Evolutionary conservation across 2,113 vertebrate species (phyloP), one percentile per base, ranked within the genome.

Genomic region (Thermophis baileyi): DNA sequence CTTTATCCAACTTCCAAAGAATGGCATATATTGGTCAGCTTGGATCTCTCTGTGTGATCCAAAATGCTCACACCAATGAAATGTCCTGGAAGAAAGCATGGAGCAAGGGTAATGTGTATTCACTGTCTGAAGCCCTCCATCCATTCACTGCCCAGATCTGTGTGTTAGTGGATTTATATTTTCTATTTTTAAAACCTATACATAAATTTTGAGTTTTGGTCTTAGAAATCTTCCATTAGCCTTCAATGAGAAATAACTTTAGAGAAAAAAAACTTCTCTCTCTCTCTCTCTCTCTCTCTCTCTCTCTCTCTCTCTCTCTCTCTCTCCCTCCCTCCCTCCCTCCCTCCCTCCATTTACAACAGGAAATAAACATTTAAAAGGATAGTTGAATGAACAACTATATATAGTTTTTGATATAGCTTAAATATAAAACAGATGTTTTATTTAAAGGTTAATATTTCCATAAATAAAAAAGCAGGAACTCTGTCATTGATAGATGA

Each of bases 201-300:
- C 27, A 47, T 69, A 51, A 87, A 0, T 1, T 86, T 27, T 94
- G 91, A 89, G 16, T 92, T 7, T 60, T 53, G 92, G 57, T 40
- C 46, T 88, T 81, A 0, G 88, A 74, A 49, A 69, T 91, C 92
- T 92, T 9, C 24, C 92, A 89, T 91, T 92, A 92, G 92, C 2
- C 51, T 69, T 0, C 74, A 94, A 90, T 92, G 47, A 11, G 55
- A 88, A 88, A 88, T 47, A 57, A 88, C 51, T 92, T 88, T 51
- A 63, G 47, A n/a, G 44, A 10, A 46, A 53, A 14, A 69, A 69
- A 69, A 87, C 1, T 5, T 47, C 46, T 47, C 46, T 46, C 47
- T 49, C 47, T 49, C 47, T 49, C 47, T 49, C 47, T 8, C 47
- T 49, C 8, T 8, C 47, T 7, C 47, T 7, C 7, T 47, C 47